phyloP scores from a whole-genome alignment of 64 coral and sea anemone species.

The Stichodactyla mertensii region DNA sequence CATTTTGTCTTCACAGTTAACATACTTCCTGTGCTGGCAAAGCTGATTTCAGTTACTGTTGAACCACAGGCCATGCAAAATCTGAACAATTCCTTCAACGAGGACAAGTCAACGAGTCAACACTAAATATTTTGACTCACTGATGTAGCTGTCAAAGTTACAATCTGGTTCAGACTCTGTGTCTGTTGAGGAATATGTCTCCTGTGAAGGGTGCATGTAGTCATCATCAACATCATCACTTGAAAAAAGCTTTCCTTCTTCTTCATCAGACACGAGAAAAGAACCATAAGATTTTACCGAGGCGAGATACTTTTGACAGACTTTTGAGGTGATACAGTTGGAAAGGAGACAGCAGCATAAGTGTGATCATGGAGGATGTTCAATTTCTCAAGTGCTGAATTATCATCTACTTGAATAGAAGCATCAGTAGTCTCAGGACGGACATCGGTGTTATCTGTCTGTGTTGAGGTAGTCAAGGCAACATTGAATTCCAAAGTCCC shows the following conservation, averaged over 20 bases:
- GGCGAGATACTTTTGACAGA: no score
- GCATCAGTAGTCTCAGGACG: no score
- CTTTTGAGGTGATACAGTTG: no score
- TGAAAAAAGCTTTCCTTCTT: slow-evolving; percentile 1
- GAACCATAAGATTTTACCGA: background rate
- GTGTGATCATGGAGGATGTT: no score
- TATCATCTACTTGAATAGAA: no score
- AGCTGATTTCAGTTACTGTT: background rate
- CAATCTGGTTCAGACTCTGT: background rate
- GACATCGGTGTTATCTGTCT: no score
- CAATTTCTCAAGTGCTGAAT: no score
- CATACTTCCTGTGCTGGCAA: slow-evolving; percentile 13
- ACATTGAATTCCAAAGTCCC: no score
- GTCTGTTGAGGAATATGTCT: background rate
- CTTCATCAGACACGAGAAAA: background rate
- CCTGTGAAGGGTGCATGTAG: background rate
- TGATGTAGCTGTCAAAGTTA: background rate
- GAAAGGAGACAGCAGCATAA: no score
- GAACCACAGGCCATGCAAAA: background rate
- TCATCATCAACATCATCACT: background rate
- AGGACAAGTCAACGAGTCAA: no score
- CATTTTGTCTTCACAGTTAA: background rate
- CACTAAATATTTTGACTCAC: background rate
- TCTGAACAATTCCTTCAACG: background rate
- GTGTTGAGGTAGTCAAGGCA: no score